phyloP scores from a whole-genome alignment of 2,113 vertebrate genomes.

The Sialia sialis region DNA sequence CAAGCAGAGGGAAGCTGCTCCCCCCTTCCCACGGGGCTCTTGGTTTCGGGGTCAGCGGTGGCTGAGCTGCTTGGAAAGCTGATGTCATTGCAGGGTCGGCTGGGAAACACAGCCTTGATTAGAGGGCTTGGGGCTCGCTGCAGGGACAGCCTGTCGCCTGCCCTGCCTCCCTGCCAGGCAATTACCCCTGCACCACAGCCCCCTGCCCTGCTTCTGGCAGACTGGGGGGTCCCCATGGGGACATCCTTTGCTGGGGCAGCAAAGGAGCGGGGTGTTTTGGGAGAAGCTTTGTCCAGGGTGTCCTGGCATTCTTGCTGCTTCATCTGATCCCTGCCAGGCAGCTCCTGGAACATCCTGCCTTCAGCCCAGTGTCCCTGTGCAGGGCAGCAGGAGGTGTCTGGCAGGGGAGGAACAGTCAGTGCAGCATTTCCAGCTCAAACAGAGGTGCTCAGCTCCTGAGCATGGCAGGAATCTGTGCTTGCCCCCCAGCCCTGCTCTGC shows the following conservation, averaged over 20 bases:
- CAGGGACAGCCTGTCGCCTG: not conserved
- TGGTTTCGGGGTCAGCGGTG: not conserved
- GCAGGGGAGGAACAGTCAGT: fast-evolving
- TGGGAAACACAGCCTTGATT: conserved; percentile 13
- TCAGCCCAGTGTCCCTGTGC: not conserved
- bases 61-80: not conserved
- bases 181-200: not conserved
- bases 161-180: not conserved
- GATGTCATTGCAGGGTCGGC: conserved; percentile 27
- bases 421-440: not conserved
- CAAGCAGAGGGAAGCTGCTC: not conserved
- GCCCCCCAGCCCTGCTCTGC: fast-evolving
- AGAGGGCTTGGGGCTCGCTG: not conserved
- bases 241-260: not conserved
- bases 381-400: not conserved
- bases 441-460: not conserved
- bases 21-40: not conserved
- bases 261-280: not conserved
- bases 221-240: fast-evolving
- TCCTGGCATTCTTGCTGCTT: not conserved
- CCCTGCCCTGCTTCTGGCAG: not conserved
- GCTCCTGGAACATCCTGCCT: not conserved
- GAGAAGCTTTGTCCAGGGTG: not conserved
- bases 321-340: not conserved
- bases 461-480: not conserved